Conservation (phyloP, 1,140 invertebrate genomes). For the Brachionus manjavacas region DNA sequence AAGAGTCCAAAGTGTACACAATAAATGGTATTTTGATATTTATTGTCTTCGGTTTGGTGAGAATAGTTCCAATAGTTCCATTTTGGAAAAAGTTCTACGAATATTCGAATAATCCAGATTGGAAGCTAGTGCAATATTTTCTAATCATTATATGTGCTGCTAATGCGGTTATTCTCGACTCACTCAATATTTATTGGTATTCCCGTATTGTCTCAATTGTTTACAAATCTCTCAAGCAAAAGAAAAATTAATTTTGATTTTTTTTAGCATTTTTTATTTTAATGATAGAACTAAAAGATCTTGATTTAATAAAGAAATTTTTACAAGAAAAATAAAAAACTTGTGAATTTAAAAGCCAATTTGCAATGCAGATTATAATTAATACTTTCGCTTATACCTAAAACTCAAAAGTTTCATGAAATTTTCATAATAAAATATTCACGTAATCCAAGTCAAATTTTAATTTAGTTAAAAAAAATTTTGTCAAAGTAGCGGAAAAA, state of each 20-base stretch:
- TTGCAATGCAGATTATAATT: background rate
- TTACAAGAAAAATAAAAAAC: background rate
- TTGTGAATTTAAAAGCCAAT: background rate
- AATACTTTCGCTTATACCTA: background rate
- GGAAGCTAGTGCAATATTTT: background rate
- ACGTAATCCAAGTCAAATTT: background rate
- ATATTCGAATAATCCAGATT: background rate
- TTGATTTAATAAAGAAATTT: no score
- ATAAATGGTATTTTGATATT: background rate
- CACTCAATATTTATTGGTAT: conserved; percentile 16
- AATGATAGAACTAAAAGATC: background rate
- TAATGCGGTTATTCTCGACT: background rate
- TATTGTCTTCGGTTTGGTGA: background rate
- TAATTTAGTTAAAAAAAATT: background rate
- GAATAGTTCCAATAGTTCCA: background rate
- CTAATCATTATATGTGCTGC: background rate
- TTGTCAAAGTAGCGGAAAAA: background rate
- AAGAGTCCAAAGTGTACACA: background rate
- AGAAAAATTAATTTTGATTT: background rate
- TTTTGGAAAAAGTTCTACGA: background rate
- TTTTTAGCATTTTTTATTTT: background rate
- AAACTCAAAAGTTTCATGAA: background rate
- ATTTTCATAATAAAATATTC: background rate
- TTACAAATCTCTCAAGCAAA: background rate
- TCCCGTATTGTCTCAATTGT: background rate